Evolutionary conservation across 1,140 invertebrate genomes (phyloP), one percentile per base, ranked within the genome.

Genomic region (Mactra quadrangularis): DNA sequence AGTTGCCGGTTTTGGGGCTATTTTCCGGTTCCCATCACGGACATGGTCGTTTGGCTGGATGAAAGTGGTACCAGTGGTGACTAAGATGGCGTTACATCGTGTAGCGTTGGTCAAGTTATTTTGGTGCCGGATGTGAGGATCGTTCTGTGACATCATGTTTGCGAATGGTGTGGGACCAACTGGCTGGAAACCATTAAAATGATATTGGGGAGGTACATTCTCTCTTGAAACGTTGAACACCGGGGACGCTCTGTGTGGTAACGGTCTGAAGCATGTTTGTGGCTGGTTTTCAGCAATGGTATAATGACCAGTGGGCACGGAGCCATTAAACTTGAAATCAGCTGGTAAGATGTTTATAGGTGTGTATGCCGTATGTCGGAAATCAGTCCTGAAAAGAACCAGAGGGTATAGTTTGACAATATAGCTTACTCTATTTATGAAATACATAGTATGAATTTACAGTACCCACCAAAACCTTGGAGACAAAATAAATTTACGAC

Each of bases 351-450:
- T 82, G 33, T 83, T 29, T 1, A 77, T 83, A 11, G 78, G 74
- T 50, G 41, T 41, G 19, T 68, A 68, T 15, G 35, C 27, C 64
- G 88, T 64, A 77, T 86, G 72, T 75, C 81, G 72, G 72, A 79
- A 82, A 6, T 88, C 87, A 11, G 82, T 76, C 50, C 87, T 88
- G 71, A 62, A 62, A 62, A 62, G 1, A 1, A n/a, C n/a, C n/a
- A n/a, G n/a, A n/a, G n/a, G n/a, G n/a, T n/a, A n/a, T n/a, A n/a
- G n/a, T n/a, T n/a, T n/a, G n/a, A n/a, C n/a, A n/a, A n/a, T n/a
- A n/a, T n/a, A n/a, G n/a, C n/a, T n/a, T n/a, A n/a, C n/a, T n/a
- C n/a, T n/a, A n/a, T n/a, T n/a, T n/a, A n/a, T n/a, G n/a, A n/a
- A n/a, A n/a, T n/a, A n/a, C n/a, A n/a, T n/a, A n/a, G n/a, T n/a